Percentiles rank a stretch among this genome's conserved stretches.
Evolutionary conservation across 2,888 invertebrate species (phyloP).

Genomic region (Tinea trinotella): DNA sequence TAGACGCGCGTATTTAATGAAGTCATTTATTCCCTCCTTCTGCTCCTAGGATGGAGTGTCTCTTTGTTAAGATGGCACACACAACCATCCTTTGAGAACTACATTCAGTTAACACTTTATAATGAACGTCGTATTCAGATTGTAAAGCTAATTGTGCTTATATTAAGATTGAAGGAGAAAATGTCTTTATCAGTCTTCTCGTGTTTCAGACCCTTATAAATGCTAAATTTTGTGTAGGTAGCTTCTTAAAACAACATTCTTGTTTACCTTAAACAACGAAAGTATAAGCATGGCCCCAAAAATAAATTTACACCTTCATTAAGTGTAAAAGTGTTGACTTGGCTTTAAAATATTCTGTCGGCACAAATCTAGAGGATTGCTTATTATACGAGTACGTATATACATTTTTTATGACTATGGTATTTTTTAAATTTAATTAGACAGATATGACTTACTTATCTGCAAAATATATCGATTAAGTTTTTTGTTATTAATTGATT

Average conservation of each 20-base stretch:
- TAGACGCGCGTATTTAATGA: conserved; percentile 46
- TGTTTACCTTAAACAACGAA: conserved; percentile 3
- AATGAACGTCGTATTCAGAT: background rate
- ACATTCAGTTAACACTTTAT: background rate
- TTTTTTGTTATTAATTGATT: no score
- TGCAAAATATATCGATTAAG: no score
- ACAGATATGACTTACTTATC: no score
- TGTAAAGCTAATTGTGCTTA: background rate
- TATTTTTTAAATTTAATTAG: no score
- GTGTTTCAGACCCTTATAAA: conserved; percentile 33
- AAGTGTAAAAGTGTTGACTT: background rate
- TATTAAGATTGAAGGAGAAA: conserved; percentile 24
- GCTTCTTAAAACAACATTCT: conserved; percentile 10
- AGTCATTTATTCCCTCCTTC: conserved; percentile 39
- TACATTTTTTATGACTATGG: no score
- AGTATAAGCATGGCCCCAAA: background rate
- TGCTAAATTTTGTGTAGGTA: conserved; percentile 20
- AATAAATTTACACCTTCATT: background rate
- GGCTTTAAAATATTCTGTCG: conserved; percentile 9
- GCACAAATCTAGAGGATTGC: background rate
- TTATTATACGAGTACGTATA: background rate
- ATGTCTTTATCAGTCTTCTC: conserved; percentile 45
- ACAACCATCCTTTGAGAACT: background rate
- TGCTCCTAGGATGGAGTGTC: conserved; percentile 25
- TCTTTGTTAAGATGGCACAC: conserved; percentile 26